Base-by-base conservation (phyloP, 1,140 invertebrate genomes). In the Stegodyphus dumicola region DNA sequence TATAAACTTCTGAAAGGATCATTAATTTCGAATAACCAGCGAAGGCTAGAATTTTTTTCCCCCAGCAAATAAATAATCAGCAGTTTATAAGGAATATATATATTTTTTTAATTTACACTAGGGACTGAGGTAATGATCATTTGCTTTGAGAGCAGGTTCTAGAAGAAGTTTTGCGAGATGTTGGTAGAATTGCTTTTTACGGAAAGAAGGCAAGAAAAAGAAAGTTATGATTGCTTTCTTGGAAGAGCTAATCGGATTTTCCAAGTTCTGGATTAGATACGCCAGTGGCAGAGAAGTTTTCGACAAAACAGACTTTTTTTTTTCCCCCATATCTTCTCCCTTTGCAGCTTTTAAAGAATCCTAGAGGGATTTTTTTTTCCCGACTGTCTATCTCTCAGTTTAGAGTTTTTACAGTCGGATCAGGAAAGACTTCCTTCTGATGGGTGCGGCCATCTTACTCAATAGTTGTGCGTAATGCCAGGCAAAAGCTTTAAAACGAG, bases 141-240 rank as follows among this genome's bases (percentile, higher is more conserved):
- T 73, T 53, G 18, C 9, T 52, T n/a, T 52, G 13, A 17, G 49
- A 3, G 15, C 15, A n/a, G 48, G 11, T 17, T 52, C 7, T 9
- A 71, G 54, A 75, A 33, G 33, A 33, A 33, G 33, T 33, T 33
- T 33, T 33, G 33, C 33, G 33, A 33, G 33, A 33, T 33, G 3
- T 33, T 33, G 33, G 33, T 33, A 33, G 33, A 33, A 33, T 33
- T 33, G 33, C 33, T 33, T 33, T 33, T 33, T 33, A 33, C 33
- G 33, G 33, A 33, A 33, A 33, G 33, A 33, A 33, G 33, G 33
- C 33, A 33, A 75, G 70, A 15, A 18, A 75, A 56, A 18, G 33
- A 48, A 75, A 75, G 53, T 75, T 56, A 75, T 75, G 54, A 75
- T 56, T 75, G 54, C 73, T 33, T 75, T 75, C 53, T 75, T 18